Evolutionary conservation across 2,888 invertebrate genomes (phyloP).

Genomic region (Dolichomitus sp.): DNA sequence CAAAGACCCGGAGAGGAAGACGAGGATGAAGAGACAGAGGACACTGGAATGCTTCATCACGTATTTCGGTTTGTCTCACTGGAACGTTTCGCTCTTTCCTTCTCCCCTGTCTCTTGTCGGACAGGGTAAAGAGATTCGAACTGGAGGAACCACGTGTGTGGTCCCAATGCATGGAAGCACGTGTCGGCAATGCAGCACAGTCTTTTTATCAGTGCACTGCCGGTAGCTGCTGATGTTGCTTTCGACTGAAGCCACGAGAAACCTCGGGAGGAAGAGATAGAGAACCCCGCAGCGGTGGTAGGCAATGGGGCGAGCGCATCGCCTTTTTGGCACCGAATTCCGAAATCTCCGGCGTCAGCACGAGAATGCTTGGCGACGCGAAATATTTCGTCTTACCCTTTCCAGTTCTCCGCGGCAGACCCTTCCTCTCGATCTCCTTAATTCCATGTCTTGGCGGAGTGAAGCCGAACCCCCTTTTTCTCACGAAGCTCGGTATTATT

Average conservation of each 20-base stretch:
- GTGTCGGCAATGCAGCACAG: slow-evolving; percentile 70
- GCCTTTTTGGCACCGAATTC: slow-evolving; percentile 75
- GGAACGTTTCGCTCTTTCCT: slow-evolving; percentile 32
- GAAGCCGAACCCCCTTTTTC: not conserved
- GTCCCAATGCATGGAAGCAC: slow-evolving; percentile 70
- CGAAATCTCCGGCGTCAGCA: slow-evolving; percentile 71
- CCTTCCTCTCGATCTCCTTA: slow-evolving; percentile 36
- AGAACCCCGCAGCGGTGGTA: slow-evolving; percentile 36
- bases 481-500: not conserved
- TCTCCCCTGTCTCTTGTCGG: slow-evolving; percentile 37
- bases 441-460: not conserved
- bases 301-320: slow-evolving; percentile 62
- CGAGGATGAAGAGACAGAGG: slow-evolving; percentile 34
- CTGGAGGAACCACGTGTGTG: slow-evolving; percentile 70
- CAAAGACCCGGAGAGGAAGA: slow-evolving; percentile 6
- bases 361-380: slow-evolving; percentile 58
- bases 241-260: slow-evolving; percentile 11
- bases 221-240: slow-evolving; percentile 36
- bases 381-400: slow-evolving; percentile 31
- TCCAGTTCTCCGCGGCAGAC: slow-evolving; percentile 26
- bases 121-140: slow-evolving; percentile 55
- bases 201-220: slow-evolving; percentile 67
- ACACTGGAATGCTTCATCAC: slow-evolving; percentile 66
- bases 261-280: not conserved
- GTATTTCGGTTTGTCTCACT: slow-evolving; percentile 69